Percentiles rank a stretch among this genome's conserved stretches.
phyloP scores from a whole-genome alignment of 2,888 invertebrate species.

The Exocentrus adspersus region DNA sequence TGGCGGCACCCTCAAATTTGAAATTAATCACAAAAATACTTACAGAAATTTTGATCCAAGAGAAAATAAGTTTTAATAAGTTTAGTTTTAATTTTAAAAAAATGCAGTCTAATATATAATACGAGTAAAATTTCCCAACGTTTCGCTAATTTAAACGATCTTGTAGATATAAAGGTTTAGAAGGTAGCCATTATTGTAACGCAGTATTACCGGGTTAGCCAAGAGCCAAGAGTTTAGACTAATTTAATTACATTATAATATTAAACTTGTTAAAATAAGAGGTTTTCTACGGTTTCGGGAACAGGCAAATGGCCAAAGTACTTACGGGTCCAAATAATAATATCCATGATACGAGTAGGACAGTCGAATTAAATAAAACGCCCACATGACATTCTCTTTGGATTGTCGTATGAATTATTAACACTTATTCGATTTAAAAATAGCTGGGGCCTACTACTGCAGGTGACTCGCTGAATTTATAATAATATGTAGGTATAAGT shows the following conservation, averaged over 20 bases:
- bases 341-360: neutral
- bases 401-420: neutral
- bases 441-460: neutral
- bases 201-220: too few species aligned
- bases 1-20: too few species aligned
- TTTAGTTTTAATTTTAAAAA: too few species aligned
- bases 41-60: too few species aligned
- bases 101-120: too few species aligned
- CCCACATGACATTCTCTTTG: constrained; percentile 1
- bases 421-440: neutral
- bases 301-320: neutral
- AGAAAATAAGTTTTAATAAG: too few species aligned
- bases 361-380: constrained; percentile 9
- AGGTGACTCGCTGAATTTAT: neutral
- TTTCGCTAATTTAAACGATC: too few species aligned
- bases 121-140: too few species aligned
- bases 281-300: neutral
- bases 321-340: neutral
- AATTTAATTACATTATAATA: neutral
- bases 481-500: too few species aligned
- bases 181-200: too few species aligned
- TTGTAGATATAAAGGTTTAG: too few species aligned
- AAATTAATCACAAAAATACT: too few species aligned
- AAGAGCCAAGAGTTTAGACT: neutral
- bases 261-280: neutral